These are phyloP conservation scores for Morone chrysops DNA, from an alignment of 2,113 vertebrate genomes.

Conservation along the genomic window DNA sequence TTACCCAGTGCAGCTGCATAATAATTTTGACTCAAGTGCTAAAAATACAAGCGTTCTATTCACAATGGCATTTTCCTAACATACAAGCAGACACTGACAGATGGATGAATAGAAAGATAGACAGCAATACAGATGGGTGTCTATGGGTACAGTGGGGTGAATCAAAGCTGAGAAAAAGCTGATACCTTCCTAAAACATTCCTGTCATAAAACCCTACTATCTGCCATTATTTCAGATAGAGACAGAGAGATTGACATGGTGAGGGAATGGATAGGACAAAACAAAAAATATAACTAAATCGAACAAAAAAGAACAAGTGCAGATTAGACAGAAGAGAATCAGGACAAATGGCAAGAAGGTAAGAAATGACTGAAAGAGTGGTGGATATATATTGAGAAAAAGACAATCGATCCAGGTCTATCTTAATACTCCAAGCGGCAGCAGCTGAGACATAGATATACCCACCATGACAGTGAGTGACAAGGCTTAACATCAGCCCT, in stretches of 20 bases:
- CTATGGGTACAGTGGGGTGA: background rate
- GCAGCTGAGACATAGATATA: constrained; percentile 45
- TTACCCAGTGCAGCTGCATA: constrained; percentile 1
- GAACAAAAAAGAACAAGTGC: background rate
- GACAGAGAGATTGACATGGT: background rate
- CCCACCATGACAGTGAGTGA: constrained; percentile 72
- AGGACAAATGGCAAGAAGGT: constrained; percentile 10
- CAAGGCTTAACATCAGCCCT: constrained; percentile 66
- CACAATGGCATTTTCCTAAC: constrained; percentile 1
- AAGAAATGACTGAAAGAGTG: background rate
- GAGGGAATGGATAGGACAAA: background rate
- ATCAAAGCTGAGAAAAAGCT: constrained; percentile 24
- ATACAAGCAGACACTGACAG: background rate
- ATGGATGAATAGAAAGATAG: background rate
- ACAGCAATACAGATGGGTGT: background rate
- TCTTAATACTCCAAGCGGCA: constrained; percentile 39
- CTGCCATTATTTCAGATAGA: background rate
- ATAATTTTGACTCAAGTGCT: background rate
- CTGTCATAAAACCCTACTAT: background rate
- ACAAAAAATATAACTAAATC: background rate
- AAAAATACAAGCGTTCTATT: constrained; percentile 24
- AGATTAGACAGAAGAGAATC: background rate
- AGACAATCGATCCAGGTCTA: constrained; percentile 37
- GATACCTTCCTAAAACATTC: background rate
- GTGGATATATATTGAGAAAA: constrained; percentile 11